Base-by-base conservation (phyloP, 2,113 vertebrate genomes). In the Chaetops frenatus region DNA sequence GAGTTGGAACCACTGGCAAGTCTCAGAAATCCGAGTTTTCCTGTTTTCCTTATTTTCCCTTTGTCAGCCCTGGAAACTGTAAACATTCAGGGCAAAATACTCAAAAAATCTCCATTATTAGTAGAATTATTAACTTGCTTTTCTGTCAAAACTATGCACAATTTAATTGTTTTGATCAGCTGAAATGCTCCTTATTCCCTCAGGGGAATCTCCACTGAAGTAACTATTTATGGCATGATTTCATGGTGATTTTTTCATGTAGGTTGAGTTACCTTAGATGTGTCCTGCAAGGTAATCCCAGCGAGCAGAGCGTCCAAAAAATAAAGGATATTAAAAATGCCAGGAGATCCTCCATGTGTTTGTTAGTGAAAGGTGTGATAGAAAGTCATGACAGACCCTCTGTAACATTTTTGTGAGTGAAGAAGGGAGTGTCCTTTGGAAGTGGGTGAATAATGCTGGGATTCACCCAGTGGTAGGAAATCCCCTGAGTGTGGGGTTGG, bases 21-120 rank as follows among this genome's bases (percentile, higher is more conserved):
- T 89, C 81, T 92, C 94, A 91, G 90, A 97, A 95, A 94, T 93
- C 83, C 81, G 64, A 54, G 53, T 15, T 83, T 92, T 87, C 88
- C 77, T 71, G 66, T n/a, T 12, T 62, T 28, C 31, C 4, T 31
- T 38, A 9, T 15, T 27, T 12, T 3, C 9, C 10, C 21, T 12
- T 45, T 8, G 53, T 92, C 95, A 82, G 9, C 70, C 53, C 22
- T 91, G 82, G 81, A 74, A 95, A 62, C 53, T 15, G 5, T 23
- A 56, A 86, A 77, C 31, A 27, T 73, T 64, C 40, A 36, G 57
- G 79, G 74, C 57, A 60, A 81, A 47, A 36, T 47, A 61, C 36
- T 73, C 22, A 28, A 29, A 29, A 82, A 64, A 45, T 47, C 44
- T 69, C 28, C 15, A 3, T 51, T 84, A 47, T 60, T 45, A 48